Evolutionary conservation across 2,113 vertebrate genomes (phyloP).

Genomic region (Herpetotheres cachinnans): DNA sequence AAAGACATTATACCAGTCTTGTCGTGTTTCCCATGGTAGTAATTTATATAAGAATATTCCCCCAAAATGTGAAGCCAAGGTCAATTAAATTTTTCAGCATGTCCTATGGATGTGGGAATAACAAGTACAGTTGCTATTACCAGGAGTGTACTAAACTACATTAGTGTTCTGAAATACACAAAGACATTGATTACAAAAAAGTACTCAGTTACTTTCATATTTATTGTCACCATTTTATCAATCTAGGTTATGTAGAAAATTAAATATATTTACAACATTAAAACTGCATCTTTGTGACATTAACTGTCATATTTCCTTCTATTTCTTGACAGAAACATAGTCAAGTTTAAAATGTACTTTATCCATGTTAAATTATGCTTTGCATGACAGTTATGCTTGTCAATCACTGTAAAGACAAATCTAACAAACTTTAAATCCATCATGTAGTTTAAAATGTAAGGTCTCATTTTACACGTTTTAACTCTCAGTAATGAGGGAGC

Average conservation of each 20-base stretch:
- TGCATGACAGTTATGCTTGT: neutral
- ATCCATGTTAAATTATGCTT: neutral
- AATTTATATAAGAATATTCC: neutral
- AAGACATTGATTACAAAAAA: neutral
- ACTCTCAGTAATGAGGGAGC: neutral
- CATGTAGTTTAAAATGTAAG: neutral
- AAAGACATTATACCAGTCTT: neutral
- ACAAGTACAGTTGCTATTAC: neutral
- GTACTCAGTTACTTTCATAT: neutral
- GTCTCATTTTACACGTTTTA: neutral
- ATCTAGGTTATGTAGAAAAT: neutral
- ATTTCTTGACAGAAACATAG: neutral
- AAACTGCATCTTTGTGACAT: neutral
- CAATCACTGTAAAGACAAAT: neutral
- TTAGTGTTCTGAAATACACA: neutral
- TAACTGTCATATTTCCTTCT: neutral
- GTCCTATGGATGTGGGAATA: neutral
- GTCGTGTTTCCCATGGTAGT: neutral
- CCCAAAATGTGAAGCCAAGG: neutral
- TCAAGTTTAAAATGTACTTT: neutral
- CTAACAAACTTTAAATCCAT: neutral
- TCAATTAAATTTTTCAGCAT: neutral
- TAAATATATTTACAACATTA: neutral
- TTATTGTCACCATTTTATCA: neutral
- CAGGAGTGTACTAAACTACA: neutral